Evolutionary conservation across 2,113 vertebrate species (phyloP), one percentile per base, ranked within the genome.

Genomic region (Pterocles orientalis): DNA sequence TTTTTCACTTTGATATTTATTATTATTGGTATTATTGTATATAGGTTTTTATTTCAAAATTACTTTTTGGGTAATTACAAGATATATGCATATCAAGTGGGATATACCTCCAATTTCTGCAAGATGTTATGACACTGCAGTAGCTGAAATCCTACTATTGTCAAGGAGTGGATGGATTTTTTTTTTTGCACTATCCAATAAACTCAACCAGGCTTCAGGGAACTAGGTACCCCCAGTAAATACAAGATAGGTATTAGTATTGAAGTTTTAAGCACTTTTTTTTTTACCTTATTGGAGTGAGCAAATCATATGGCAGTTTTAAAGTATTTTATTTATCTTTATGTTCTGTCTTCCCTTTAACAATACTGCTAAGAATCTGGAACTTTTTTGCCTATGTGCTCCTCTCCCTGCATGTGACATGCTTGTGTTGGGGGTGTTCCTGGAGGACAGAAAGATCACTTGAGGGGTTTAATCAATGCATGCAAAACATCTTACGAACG

Each of bases 371-470:
- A 56, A 41, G 8, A 18, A 47, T 57, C 31, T 57, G 17, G 86
- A 88, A 50, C 1, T 2, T 64, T 18, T 51, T 51, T 51, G 26
- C 6, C 7, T 54, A 2, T 1, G 1, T 34, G 9, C 5, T 58
- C 2, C 5, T 39, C 25, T 78, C 9, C 7, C 23, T 91, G 29
- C 7, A 4, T 0, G 2, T 56, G 60, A 5, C 2, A 2, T 12
- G 6, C 6, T 31, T 73, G 21, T 64, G 33, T 72, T 6, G 19
- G 10, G 9, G 33, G 5, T 43, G 17, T 23, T 64, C 39, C 62
- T 43, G 31, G 29, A 85, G 18, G n/a, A 24, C 19, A 64, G 24
- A 47, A 57, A n/a, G 21, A 48, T 71, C 6, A 9, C 34, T 41
- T 82, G 41, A 36, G 17, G 48, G 28, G 11, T 21, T 50, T 85